These are phyloP conservation scores for Calameuta idolon DNA, from an alignment of 2,888 invertebrate genomes.

Conservation along the genomic window DNA sequence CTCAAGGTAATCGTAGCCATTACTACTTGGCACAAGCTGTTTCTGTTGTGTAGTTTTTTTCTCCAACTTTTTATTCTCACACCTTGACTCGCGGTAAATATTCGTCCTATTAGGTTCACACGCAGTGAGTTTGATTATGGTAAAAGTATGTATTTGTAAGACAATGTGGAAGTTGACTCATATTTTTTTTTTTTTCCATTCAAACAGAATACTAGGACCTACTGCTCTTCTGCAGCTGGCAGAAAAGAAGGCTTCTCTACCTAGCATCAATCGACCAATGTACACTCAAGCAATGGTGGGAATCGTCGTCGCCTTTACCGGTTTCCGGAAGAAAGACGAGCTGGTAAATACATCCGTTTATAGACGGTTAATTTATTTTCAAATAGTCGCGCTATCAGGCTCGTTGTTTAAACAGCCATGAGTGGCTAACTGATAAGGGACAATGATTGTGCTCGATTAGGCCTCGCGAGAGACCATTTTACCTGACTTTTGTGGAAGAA, in stretches of 20 bases:
- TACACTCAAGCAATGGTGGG: slow-evolving; percentile 91
- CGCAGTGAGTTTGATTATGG: background rate
- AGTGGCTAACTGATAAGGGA: background rate
- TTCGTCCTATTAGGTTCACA: background rate
- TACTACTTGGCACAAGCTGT: background rate
- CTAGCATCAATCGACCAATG: slow-evolving; percentile 83
- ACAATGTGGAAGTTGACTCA: background rate
- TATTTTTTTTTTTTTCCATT: background rate
- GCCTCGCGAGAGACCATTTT: background rate
- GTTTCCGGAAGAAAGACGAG: slow-evolving; percentile 90
- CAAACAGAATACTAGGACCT: slow-evolving; percentile 80
- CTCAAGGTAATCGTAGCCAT: background rate
- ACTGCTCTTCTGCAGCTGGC: slow-evolving; percentile 83
- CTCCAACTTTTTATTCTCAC: background rate
- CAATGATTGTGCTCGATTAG: background rate
- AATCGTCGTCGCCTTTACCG: slow-evolving; percentile 91
- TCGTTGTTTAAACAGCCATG: background rate
- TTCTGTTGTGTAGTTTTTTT: background rate
- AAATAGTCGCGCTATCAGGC: background rate
- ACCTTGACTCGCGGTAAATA: background rate
- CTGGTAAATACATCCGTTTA: slow-evolving; percentile 74
- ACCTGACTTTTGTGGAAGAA: background rate
- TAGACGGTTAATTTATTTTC: background rate
- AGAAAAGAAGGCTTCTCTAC: slow-evolving; percentile 77
- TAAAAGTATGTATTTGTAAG: background rate